Percentiles rank a stretch among this genome's conserved stretches.
Evolutionary conservation across 2,888 invertebrate species (phyloP).

Genomic region (Bembecia ichneumoniformis): DNA sequence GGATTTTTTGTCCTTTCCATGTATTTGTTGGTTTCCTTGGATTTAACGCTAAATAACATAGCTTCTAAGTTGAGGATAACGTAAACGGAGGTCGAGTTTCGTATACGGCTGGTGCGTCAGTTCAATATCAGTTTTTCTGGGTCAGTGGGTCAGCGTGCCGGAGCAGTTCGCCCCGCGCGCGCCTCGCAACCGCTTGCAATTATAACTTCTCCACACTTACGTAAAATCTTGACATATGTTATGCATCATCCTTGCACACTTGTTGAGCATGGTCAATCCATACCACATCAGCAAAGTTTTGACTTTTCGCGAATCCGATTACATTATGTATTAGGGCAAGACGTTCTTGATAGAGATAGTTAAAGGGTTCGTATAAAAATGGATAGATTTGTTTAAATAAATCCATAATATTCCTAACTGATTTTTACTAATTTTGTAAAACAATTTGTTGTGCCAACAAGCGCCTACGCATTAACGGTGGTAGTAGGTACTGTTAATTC

Average conservation of each 20-base stretch:
- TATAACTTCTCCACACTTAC: constrained; percentile 35
- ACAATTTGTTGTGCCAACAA: neutral
- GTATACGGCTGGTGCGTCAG: constrained; percentile 57
- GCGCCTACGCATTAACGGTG: constrained; percentile 56
- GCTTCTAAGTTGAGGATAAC: constrained; percentile 31
- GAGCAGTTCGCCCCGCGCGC: constrained; percentile 35
- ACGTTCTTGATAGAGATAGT: too few species aligned
- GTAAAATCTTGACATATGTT: constrained; percentile 19
- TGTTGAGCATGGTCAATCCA: neutral
- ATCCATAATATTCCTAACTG: too few species aligned
- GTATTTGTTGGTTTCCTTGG: too few species aligned
- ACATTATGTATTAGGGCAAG: too few species aligned
- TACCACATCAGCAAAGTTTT: neutral
- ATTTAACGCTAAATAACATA: too few species aligned
- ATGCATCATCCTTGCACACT: neutral
- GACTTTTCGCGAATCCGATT: too few species aligned
- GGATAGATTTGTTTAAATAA: too few species aligned
- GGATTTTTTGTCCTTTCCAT: too few species aligned
- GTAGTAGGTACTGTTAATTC: constrained; percentile 51
- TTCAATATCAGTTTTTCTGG: constrained; percentile 68
- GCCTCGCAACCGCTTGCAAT: constrained; percentile 23
- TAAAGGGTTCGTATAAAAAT: too few species aligned
- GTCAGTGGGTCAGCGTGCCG: constrained; percentile 68
- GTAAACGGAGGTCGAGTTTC: constrained; percentile 61
- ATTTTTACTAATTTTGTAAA: too few species aligned